Base-by-base conservation (phyloP, 2,113 vertebrate species). In the Jacana jacana region DNA sequence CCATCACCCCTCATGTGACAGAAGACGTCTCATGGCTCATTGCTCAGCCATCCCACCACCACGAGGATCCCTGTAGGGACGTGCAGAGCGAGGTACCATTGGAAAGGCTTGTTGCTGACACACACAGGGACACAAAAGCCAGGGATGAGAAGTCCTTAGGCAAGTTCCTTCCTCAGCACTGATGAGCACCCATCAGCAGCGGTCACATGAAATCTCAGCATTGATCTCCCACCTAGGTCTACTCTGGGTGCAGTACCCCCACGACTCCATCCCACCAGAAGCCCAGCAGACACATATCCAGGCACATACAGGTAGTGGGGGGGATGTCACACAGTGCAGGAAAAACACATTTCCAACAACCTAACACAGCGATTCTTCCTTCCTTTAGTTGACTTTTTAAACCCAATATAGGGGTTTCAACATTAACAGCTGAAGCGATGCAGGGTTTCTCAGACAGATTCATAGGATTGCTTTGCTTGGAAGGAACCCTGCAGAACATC, bases 1-100 rank as follows among this genome's bases (percentile, higher is more conserved):
- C 9, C 7, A 3, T 7, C 4, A 0, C 9, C 17, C 9, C 33
- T 31, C 19, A 4, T 48, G 54, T 0, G 2, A 7, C 30, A 20
- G 15, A 15, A 17, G 13, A 1, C 52, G n/a, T 20, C 31, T 24
- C 11, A 3, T 20, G 42, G 37, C 37, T 39, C 18, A 0, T 13
- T 14, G 8, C 27, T 46, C 2, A 0, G 13, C 35, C 0, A 3
- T 17, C 52, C 39, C 44, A 12, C 22, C 4, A 0, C 8, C 27
- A 5, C 11, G 1, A 39, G 46, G 28, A 8, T 10, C 49, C 35
- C 33, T 6, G 31, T 5, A 3, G 1, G 10, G 71, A 18, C 20
- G 6, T 3, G 15, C 22, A 17, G 72, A 46, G 15, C n/a, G 33
- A 58, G 28, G 70, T 13, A 13, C 52, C 16, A 4, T 17, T 11